Evolutionary conservation across 2,888 invertebrate species (phyloP), one percentile per base, ranked within the genome.

Genomic region (Epistrophella euchroma): DNA sequence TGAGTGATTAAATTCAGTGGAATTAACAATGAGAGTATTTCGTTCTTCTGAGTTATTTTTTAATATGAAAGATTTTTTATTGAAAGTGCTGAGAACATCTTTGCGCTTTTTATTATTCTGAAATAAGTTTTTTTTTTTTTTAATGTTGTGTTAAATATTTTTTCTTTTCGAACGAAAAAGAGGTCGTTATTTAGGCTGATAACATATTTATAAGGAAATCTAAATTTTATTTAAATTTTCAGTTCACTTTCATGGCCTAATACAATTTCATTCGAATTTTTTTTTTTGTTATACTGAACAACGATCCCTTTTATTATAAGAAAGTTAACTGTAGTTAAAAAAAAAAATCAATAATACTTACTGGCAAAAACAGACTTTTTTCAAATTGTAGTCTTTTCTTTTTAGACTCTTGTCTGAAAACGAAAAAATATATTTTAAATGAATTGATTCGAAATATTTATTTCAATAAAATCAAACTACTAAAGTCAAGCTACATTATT

Each of bases 321-420:
- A 47, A 19, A 47, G 1, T 19, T 1, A 4, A 11, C 19, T 10
- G 1, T 47, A 47, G 7, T 0, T 7, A 43, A 43, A n/a, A n/a
- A n/a, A 25, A 22, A 17, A n/a, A 9, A 2, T n/a, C 3, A 1
- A 32, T 28, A 17, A 43, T n/a, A 68, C 68, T 68, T 68, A 68
- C 68, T 22, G 68, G 68, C 32, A 68, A 35, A 52, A 68, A 68
- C 0, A 68, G 50, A 19, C 37, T 52, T 5, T 52, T 52, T 68
- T 35, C 50, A 22, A 35, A 68, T 19, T 37, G 17, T 13, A 25
- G 52, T 25, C 68, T 37, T 47, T 68, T 68, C 37, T 40, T 68
- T 25, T 68, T 68, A n/a, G 68, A 68, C 10, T 68, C 52, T 50
- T 68, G 35, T 11, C 68, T 68, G 68, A n/a, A 66, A 66, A 35